Base-by-base conservation (phyloP, 2,888 invertebrate species). In the Heliconius charithonia region DNA sequence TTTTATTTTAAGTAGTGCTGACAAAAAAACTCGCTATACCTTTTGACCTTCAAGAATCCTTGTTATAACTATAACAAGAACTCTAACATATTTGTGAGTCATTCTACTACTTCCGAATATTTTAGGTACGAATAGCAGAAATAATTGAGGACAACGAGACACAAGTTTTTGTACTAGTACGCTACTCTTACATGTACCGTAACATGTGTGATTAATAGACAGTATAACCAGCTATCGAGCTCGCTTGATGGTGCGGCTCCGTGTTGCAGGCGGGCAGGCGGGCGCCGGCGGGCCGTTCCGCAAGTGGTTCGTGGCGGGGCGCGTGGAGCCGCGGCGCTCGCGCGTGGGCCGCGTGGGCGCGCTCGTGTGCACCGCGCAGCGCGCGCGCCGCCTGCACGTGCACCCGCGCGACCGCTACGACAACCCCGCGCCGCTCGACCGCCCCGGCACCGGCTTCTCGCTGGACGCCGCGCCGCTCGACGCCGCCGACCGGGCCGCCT, bases 371-470 rank as follows among this genome's bases (percentile, higher is more conserved):
- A 83, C 83, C 74, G 97, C 97, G 67, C 37, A 97, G 96, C 79
- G 95, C 97, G 65, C 97, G 51, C 97, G 98, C 86, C 94, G 96
- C 76, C 95, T 99, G 89, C 97, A 97, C 89, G 96, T 99, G 87
- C 98, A 98, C 89, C 98, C 98, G n/a, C 95, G 98, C 80, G 99
- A 99, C 94, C 97, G 97, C 89, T 98, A 97, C 92, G 98, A 98
- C 88, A 99, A 99, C 89, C 90, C 93, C 72, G 92, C 93, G 83
- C 89, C 91, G 82, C 88, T 88, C 56, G 37, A 85, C 16, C 84
- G 84, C 66, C 83, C 83, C 78, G 84, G n/a, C 25, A 29, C 12
- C 29, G 77, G 92, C 89, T 56, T 56, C 56, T 95, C 95, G 81
- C 93, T 97, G 80, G 96, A 96, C 82, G 95, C 92, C 78, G 86